Percentiles rank a stretch among this genome's conserved stretches.
Evolutionary conservation across 2,113 vertebrate genomes (phyloP).

Genomic region (Phylloscopus trochiloides): DNA sequence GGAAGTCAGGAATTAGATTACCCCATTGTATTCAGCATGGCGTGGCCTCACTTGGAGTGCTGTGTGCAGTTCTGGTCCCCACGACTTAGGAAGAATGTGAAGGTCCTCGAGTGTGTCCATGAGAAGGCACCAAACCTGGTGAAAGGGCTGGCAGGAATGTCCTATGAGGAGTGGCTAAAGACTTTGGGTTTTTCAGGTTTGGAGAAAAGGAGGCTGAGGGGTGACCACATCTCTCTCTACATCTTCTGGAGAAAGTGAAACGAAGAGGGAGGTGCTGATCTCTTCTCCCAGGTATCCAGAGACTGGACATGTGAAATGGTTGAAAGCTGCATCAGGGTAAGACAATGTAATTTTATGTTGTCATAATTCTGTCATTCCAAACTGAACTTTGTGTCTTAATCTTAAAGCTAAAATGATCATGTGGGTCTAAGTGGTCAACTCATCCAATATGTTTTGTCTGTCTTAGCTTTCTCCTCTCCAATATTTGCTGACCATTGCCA

Average conservation of each 20-base stretch:
- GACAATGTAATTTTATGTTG: background rate
- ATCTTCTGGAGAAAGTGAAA: background rate
- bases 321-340: background rate
- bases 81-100: background rate
- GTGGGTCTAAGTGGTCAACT: background rate
- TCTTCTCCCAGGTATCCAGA: background rate
- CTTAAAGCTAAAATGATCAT: background rate
- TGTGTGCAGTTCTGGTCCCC: background rate
- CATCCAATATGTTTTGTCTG: background rate
- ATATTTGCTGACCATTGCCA: background rate
- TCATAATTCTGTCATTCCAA: background rate
- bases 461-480: background rate
- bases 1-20: background rate
- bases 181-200: background rate
- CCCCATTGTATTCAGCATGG: accelerated
- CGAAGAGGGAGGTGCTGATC: background rate
- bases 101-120: background rate
- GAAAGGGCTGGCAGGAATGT: background rate
- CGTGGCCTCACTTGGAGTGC: background rate
- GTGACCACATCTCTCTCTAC: accelerated
- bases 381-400: background rate
- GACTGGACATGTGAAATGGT: no score
- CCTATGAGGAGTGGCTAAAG: background rate
- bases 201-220: background rate
- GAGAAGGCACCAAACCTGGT: background rate